Conservation (phyloP, 2,888 invertebrate species). For the Dolichopus griseipennis region DNA sequence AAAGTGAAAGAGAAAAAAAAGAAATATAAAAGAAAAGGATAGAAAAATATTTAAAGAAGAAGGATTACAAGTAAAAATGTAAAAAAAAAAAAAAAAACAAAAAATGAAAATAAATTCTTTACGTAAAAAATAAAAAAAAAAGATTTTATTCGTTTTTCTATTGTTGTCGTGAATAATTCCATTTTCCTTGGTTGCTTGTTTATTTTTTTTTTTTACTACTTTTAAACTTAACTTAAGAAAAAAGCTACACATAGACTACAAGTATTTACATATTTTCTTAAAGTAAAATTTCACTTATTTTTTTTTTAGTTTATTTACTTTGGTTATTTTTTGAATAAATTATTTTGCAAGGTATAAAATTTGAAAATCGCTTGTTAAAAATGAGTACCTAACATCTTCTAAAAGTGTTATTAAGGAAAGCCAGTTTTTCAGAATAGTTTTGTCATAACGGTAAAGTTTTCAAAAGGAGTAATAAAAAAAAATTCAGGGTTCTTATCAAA, state of each 20-base stretch:
- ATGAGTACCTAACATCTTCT: too few relatives aligned
- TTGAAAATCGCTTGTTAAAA: too few relatives aligned
- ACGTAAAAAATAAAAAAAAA: neutral
- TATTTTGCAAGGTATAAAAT: too few relatives aligned
- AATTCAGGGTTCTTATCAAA: too few relatives aligned
- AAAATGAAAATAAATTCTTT: neutral
- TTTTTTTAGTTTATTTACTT: neutral
- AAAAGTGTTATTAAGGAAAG: too few relatives aligned
- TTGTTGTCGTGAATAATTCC: neutral
- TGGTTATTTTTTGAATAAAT: too few relatives aligned
- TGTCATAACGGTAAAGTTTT: too few relatives aligned
- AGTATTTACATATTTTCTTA: constrained; percentile 4
- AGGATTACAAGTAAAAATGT: neutral
- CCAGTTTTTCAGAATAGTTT: too few relatives aligned
- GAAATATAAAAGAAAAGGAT: too few relatives aligned
- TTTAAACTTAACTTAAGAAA: neutral
- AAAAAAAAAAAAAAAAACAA: neutral
- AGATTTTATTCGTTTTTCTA: neutral
- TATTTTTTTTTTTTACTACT: too few relatives aligned
- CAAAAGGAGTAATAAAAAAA: too few relatives aligned
- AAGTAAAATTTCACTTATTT: neutral
- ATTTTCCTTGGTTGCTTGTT: neutral
- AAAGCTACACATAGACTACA: neutral
- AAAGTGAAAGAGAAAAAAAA: too few relatives aligned
- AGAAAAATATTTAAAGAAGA: neutral